phyloP scores from a whole-genome alignment of 2,888 invertebrate genomes.

The Prosapia bicincta region DNA sequence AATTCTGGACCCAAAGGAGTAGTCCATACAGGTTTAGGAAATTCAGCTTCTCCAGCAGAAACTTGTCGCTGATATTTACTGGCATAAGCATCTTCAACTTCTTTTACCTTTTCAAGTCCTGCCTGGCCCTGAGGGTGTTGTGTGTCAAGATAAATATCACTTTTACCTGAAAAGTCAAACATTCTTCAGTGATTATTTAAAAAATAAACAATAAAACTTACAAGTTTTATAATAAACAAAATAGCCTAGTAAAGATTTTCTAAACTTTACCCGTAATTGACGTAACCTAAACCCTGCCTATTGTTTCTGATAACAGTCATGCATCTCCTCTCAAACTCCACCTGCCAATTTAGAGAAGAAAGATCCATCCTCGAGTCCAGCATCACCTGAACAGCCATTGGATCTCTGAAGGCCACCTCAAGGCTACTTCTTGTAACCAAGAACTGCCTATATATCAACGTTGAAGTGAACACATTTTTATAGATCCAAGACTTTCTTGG shows the following conservation, averaged over 20 bases:
- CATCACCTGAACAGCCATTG: too few relatives aligned
- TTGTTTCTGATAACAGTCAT: too few relatives aligned
- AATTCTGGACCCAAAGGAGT: conserved; percentile 78
- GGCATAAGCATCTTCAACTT: conserved; percentile 79
- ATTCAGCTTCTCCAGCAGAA: conserved; percentile 66
- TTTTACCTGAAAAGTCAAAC: conserved; percentile 41
- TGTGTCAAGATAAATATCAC: conserved; percentile 77
- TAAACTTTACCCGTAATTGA: background rate
- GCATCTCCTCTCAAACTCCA: too few relatives aligned
- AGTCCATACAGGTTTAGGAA: conserved; percentile 82
- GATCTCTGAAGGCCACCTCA: too few relatives aligned
- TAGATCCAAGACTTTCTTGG: too few relatives aligned
- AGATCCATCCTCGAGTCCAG: too few relatives aligned
- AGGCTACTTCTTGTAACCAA: too few relatives aligned
- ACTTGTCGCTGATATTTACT: conserved; percentile 66
- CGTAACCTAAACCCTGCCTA: too few relatives aligned
- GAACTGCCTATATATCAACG: too few relatives aligned
- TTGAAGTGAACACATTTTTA: too few relatives aligned
- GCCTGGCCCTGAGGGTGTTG: conserved; percentile 93
- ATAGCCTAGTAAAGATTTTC: background rate
- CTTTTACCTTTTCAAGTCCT: conserved; percentile 84
- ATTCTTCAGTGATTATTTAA: too few relatives aligned
- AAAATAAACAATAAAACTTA: background rate
- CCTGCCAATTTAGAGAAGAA: too few relatives aligned
- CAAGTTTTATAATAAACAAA: background rate